Percentiles rank a stretch among this genome's conserved stretches.
Evolutionary conservation across 2,797 vertebrate species (phyloP).

Genomic region (Muscicapa striata): DNA sequence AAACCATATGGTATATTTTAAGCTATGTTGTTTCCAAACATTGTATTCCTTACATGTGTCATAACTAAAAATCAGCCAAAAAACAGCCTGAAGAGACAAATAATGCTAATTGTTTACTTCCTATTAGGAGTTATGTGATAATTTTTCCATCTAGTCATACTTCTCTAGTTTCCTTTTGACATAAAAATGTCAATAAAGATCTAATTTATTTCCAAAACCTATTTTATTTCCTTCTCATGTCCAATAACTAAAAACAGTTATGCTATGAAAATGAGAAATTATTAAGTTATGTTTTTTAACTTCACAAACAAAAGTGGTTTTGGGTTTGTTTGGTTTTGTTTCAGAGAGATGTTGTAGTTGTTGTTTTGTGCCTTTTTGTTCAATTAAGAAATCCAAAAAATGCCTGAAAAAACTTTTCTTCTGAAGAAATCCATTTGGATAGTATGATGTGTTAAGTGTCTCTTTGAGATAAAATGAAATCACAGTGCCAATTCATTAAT

Average conservation of each 20-base stretch:
- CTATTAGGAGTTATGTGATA: not conserved
- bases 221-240: not conserved
- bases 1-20: conserved; percentile 1
- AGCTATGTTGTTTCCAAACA: not conserved
- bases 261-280: not conserved
- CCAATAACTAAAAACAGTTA: not conserved
- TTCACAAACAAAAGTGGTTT: not conserved
- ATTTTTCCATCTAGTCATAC: not conserved
- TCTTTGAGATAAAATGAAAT: not conserved
- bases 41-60: not conserved
- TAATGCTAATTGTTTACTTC: not conserved
- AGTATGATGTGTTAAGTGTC: not conserved
- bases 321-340: not conserved
- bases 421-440: not conserved
- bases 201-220: not conserved
- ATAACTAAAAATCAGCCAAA: conserved; percentile 1
- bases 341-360: not conserved
- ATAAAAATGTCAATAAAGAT: not conserved
- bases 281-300: not conserved
- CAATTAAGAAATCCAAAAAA: not conserved
- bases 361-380: not conserved
- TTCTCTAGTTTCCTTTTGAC: not conserved
- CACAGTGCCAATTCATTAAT: not conserved
- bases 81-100: not conserved
- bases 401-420: not conserved